Conservation (phyloP, 2,888 invertebrate species). For the Serrognathus titanus region DNA sequence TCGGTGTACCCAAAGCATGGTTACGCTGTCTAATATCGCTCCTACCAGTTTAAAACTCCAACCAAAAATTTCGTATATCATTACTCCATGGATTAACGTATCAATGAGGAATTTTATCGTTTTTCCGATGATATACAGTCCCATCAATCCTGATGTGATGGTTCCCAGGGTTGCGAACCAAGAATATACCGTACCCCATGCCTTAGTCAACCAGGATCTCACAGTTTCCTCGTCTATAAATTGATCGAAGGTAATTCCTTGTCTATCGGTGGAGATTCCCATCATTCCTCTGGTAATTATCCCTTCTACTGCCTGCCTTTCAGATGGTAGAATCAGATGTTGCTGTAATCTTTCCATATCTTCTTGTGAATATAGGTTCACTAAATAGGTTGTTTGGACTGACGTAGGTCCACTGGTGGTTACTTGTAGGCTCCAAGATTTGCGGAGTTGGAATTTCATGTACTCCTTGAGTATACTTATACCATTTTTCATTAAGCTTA, state of each 20-base stretch:
- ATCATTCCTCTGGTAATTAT: slow-evolving; percentile 5
- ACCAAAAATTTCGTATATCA: slow-evolving; percentile 2
- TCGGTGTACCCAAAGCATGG: slow-evolving; percentile 1
- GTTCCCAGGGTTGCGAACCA: not conserved
- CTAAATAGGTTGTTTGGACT: slow-evolving; percentile 2
- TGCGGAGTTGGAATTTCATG: slow-evolving; percentile 7
- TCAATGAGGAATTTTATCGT: slow-evolving; percentile 1
- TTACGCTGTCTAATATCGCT: slow-evolving; percentile 6
- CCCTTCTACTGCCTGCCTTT: not conserved
- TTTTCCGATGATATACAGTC: not conserved
- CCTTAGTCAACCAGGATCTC: not conserved
- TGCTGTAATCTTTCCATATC: slow-evolving; percentile 3
- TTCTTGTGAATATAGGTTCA: slow-evolving; percentile 1
- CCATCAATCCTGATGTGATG: not conserved
- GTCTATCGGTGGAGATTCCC: not conserved
- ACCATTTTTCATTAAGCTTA: slow-evolving; percentile 15
- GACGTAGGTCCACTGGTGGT: not conserved
- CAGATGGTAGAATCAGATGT: slow-evolving; percentile 4
- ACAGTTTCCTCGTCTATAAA: not conserved
- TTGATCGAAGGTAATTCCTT: not conserved
- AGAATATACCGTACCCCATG: not conserved
- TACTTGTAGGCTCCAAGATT: slow-evolving; percentile 1
- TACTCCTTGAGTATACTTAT: not conserved
- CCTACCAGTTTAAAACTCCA: slow-evolving; percentile 4
- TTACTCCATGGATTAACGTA: slow-evolving; percentile 4